phyloP scores from a whole-genome alignment of 2,888 invertebrate species.

The Tanaodytes sp. region DNA sequence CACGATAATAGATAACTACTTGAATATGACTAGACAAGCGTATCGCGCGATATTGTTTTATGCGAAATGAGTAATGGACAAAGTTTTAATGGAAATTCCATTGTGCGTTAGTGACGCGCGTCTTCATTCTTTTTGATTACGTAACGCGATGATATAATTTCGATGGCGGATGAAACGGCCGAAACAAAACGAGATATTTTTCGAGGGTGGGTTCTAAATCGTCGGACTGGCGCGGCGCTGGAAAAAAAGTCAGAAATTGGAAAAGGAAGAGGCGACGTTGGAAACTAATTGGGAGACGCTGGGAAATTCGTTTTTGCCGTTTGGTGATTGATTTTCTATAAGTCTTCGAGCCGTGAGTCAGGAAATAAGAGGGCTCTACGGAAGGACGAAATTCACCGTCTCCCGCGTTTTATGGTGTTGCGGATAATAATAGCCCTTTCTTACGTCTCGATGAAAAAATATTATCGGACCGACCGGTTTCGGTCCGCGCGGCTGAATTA shows the following conservation, averaged over 20 bases:
- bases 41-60: slow-evolving; percentile 48
- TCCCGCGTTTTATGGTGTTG: slow-evolving; percentile 15
- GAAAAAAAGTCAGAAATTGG: no score
- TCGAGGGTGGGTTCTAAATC: no score
- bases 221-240: no score
- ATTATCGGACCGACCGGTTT: no score
- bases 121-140: slow-evolving; percentile 43
- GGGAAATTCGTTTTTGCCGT: slow-evolving; percentile 27
- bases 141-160: slow-evolving; percentile 41
- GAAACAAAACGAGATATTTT: slow-evolving; percentile 2
- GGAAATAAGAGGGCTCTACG: slow-evolving; percentile 26
- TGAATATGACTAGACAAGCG: slow-evolving; percentile 47
- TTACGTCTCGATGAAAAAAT: slow-evolving; percentile 15
- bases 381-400: slow-evolving; percentile 12
- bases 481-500: no score
- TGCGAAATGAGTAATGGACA: slow-evolving; percentile 46
- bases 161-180: no score
- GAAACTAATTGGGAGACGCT: slow-evolving; percentile 18
- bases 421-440: slow-evolving; percentile 20
- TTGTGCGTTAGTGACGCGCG: slow-evolving; percentile 36
- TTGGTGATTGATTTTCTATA: slow-evolving; percentile 37
- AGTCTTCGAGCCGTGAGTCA: slow-evolving; percentile 14
- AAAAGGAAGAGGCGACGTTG: slow-evolving; percentile 19
- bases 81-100: slow-evolving; percentile 51
- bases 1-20: slow-evolving; percentile 51